Conservation (phyloP, 1,140 invertebrate genomes). For the Nebria ingens region DNA sequence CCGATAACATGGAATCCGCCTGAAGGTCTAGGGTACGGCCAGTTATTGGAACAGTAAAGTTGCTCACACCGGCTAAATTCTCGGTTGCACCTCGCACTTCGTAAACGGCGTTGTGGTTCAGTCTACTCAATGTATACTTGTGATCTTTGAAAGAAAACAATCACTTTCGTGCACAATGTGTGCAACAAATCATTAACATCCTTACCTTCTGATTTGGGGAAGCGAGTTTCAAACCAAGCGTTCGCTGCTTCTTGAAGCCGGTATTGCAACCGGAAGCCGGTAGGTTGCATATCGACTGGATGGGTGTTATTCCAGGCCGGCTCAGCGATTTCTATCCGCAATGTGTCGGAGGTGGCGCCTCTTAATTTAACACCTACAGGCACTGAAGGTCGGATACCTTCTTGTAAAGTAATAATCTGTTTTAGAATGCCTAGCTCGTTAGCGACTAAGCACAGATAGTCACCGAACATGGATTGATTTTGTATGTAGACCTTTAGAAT, state of each 20-base stretch:
- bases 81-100: not conserved
- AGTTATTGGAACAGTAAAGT: not conserved
- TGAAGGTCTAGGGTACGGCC: not conserved
- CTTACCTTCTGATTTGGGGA: no score
- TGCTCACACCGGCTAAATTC: not conserved
- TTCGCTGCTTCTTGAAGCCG: not conserved
- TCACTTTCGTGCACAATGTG: not conserved
- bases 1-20: not conserved
- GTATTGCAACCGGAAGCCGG: not conserved
- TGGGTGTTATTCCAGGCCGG: not conserved
- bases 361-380: not conserved
- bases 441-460: slow-evolving; percentile 39
- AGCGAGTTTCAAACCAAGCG: no score
- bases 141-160: not conserved
- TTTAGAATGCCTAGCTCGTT: slow-evolving; percentile 40
- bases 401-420: slow-evolving; percentile 33
- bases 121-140: not conserved
- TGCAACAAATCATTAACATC: not conserved
- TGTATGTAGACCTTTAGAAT: slow-evolving; percentile 33
- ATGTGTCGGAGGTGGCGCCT: not conserved
- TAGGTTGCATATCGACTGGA: not conserved
- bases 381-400: slow-evolving; percentile 34
- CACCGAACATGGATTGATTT: slow-evolving; percentile 36
- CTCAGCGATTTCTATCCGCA: not conserved
- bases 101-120: not conserved